Evolutionary conservation across 2,113 vertebrate species (phyloP), one percentile per base, ranked within the genome.

Genomic region (Gadus macrocephalus): DNA sequence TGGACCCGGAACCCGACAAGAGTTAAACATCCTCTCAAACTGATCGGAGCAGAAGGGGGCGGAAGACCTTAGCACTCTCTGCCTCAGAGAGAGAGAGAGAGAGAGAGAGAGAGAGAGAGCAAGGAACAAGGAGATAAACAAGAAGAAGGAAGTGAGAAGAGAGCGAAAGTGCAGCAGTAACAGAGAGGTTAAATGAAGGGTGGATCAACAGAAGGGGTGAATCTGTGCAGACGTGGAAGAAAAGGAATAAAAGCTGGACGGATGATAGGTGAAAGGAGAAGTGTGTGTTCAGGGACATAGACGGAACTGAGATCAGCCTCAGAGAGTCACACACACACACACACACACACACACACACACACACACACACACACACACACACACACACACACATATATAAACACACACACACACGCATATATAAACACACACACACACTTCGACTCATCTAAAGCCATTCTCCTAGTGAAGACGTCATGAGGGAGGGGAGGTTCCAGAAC

Each of bases 41-140:
- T 95, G 94, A 85, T 94, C 92, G 20, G 94, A 95, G 77, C 94
- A 96, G 89, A 92, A 88, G 73, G 93, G 94, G 73, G 93, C 86
- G 77, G 90, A 92, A 77, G 93, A 94, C 88, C 93, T 92, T 84
- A 96, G 90, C 88, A 95, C 85, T 72, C 90, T 92, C 95, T 95
- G 88, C 64, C 15, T n/a, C 55, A 58, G 55, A 58, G 55, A 58
- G 55, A 58, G 55, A 58, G 67, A 66, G 60, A 71, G 72, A 70
- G 72, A 71, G 20, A 86, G 73, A 55, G 70, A 83, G 12, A 67
- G 72, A 65, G 64, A 71, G 72, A 66, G 20, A 20, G 20, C 20
- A 20, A 20, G 12, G 74, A 27, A 75, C n/a, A 72, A 27, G 75
- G 14, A 64, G 42, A 42, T 28, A 19, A 61, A 49, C 12, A 67